phyloP scores from a whole-genome alignment of 2,888 invertebrate genomes.

The Drosophila ustulata region DNA sequence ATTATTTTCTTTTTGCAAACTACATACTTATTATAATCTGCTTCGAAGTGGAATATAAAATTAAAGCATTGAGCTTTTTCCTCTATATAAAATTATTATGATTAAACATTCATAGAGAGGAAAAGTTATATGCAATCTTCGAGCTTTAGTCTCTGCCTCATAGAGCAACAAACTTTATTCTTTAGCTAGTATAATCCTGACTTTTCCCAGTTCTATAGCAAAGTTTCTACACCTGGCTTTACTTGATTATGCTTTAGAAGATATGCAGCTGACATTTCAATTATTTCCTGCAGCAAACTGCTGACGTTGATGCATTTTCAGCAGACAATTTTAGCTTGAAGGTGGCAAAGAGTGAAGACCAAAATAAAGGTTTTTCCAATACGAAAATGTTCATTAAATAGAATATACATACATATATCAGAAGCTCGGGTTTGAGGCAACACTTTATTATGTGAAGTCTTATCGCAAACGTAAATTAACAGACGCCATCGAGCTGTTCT shows the following conservation, averaged over 20 bases:
- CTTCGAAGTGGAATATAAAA: too few species aligned
- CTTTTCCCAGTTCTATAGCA: neutral
- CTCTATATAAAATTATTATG: too few species aligned
- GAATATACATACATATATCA: neutral
- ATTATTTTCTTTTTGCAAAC: neutral
- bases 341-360: constrained; percentile 27
- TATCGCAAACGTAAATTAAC: constrained; percentile 66
- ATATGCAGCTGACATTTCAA: constrained; percentile 61
- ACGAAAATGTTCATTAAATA: constrained; percentile 16
- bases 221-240: neutral
- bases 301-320: constrained; percentile 48
- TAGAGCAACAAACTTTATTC: neutral
- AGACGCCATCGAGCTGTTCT: constrained; percentile 36
- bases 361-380: constrained; percentile 1
- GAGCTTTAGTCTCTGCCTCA: neutral
- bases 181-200: neutral
- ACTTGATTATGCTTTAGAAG: constrained; percentile 16
- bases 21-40: too few species aligned
- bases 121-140: too few species aligned
- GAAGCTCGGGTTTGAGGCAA: constrained; percentile 23
- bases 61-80: too few species aligned
- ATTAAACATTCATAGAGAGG: too few species aligned
- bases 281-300: constrained; percentile 39
- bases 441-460: constrained; percentile 43
- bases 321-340: constrained; percentile 22